Evolutionary conservation across 2,888 invertebrate species (phyloP).

Genomic region (Caradrina clavipalpis): DNA sequence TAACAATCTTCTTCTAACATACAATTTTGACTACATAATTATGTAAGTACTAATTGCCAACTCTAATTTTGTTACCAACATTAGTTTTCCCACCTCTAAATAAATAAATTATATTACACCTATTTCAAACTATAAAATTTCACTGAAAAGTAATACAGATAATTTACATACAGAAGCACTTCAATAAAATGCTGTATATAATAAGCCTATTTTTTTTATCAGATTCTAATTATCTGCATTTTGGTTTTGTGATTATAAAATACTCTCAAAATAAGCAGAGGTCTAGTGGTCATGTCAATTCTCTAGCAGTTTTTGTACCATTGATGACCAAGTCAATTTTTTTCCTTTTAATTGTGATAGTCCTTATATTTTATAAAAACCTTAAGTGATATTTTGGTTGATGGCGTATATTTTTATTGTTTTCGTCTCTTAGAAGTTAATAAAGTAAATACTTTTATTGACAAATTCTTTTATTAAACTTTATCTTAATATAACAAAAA

Average conservation of each 20-base stretch:
- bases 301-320: constrained; percentile 52
- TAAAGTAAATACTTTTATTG: constrained; percentile 82
- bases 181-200: constrained; percentile 34
- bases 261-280: constrained; percentile 37
- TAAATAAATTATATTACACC: constrained; percentile 21
- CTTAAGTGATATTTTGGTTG: constrained; percentile 87
- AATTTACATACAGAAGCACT: constrained; percentile 20
- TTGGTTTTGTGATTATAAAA: constrained; percentile 41
- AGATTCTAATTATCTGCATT: constrained; percentile 12
- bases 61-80: constrained; percentile 48
- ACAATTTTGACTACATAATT: constrained; percentile 19
- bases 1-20: constrained; percentile 28
- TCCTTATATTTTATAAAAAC: constrained; percentile 73
- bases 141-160: constrained; percentile 5
- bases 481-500: constrained; percentile 49
- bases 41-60: constrained; percentile 15
- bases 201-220: constrained; percentile 43
- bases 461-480: constrained; percentile 74
- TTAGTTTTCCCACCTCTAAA: constrained; percentile 55
- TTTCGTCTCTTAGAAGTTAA: constrained; percentile 81
- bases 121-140: constrained; percentile 8
- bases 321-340: constrained; percentile 75
- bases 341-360: constrained; percentile 87
- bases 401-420: constrained; percentile 86
- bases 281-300: constrained; percentile 65